A percentile compares a stretch with the other conserved stretches of the same genome.
Conservation (phyloP, 2,797 vertebrate species). For the Calcarius lapponicus region DNA sequence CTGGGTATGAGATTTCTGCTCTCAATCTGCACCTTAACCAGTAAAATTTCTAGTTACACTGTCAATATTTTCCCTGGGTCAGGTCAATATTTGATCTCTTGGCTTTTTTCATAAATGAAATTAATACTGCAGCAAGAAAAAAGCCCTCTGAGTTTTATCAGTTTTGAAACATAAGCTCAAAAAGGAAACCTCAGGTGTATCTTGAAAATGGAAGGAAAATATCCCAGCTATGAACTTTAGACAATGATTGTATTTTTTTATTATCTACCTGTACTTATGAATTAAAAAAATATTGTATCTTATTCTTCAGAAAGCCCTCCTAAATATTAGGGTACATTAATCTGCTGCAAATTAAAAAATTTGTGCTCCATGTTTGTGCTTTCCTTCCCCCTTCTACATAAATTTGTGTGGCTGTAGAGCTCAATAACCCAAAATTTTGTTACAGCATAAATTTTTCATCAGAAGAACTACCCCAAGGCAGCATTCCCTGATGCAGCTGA, state of each 20-base stretch:
- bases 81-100: constrained; percentile 34
- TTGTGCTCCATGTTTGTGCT: neutral
- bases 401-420: neutral
- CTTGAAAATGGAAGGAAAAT: neutral
- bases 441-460: neutral
- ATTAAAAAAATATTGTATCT: neutral
- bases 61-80: constrained; percentile 36
- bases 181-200: neutral
- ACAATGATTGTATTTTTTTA: neutral
- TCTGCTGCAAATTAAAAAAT: neutral
- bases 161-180: neutral
- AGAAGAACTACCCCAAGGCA: neutral
- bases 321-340: neutral
- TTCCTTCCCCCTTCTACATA: neutral
- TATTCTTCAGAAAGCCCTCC: neutral
- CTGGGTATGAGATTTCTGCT: neutral
- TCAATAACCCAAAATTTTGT: neutral
- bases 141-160: neutral
- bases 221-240: neutral
- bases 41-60: neutral
- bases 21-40: neutral
- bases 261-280: neutral
- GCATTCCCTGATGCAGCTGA: neutral
- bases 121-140: neutral
- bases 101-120: constrained; percentile 20